Percentiles rank a stretch among this genome's conserved stretches.
These are phyloP conservation scores for Bembecia ichneumoniformis DNA, from an alignment of 2,888 invertebrate species.

Conservation along the genomic window DNA sequence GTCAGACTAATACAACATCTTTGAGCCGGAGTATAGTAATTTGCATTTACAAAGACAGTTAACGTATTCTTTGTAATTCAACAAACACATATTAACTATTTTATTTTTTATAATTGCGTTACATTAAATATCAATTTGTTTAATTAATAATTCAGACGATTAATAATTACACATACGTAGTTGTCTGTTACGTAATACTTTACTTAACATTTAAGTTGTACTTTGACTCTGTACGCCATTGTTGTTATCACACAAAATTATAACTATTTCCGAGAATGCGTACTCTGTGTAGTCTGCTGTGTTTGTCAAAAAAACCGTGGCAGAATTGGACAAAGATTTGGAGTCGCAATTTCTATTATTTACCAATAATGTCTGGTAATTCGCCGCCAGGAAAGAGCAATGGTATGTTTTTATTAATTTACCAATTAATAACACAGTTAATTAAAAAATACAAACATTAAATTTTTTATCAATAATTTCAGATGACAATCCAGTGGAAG, in stretches of 20 bases:
- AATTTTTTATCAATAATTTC: slow-evolving; percentile 13
- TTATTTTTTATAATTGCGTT: no score
- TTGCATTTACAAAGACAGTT: no score
- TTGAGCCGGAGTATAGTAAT: no score
- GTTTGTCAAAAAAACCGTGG: background rate
- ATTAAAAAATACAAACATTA: background rate
- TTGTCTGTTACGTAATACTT: no score
- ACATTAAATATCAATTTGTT: no score
- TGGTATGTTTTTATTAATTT: slow-evolving; percentile 29
- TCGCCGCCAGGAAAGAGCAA: slow-evolving; percentile 58
- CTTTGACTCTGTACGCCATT: background rate
- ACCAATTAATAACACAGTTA: background rate
- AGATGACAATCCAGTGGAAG: slow-evolving; percentile 39
- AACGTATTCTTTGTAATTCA: no score
- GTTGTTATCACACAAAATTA: slow-evolving; percentile 2
- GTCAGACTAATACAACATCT: no score
- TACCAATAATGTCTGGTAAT: slow-evolving; percentile 60
- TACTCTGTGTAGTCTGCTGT: slow-evolving; percentile 19
- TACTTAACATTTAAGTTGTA: background rate
- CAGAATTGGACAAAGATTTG: slow-evolving; percentile 39
- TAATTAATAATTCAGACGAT: no score
- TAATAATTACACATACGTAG: no score
- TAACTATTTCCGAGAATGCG: slow-evolving; percentile 44
- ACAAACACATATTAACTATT: no score
- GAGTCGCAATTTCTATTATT: slow-evolving; percentile 51